Conservation (phyloP, 2,797 vertebrate species). For the Yasuhikotakia modesta region DNA sequence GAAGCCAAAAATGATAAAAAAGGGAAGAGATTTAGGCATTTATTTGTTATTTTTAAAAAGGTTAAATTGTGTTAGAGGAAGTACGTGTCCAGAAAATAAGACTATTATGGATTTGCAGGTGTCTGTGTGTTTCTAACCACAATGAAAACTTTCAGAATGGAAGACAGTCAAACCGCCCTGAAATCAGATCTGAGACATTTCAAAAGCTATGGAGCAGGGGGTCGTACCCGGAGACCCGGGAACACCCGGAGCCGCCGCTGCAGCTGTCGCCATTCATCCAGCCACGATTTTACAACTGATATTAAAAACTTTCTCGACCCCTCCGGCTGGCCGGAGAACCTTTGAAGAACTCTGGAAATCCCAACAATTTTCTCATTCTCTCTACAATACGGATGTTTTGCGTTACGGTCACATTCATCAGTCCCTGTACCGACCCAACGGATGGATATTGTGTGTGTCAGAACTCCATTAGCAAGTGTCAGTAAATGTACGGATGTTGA, state of each 20-base stretch:
- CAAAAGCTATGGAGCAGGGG: slow-evolving; percentile 21
- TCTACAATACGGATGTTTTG: neutral
- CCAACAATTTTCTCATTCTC: neutral
- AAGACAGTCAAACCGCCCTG: slow-evolving; percentile 38
- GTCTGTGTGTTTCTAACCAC: slow-evolving; percentile 11
- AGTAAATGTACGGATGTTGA: slow-evolving; percentile 40
- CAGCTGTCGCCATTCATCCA: slow-evolving; percentile 57
- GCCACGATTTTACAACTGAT: slow-evolving; percentile 43
- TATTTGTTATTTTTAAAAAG: neutral
- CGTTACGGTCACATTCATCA: neutral
- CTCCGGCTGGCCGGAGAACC: slow-evolving; percentile 15
- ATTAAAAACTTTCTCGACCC: slow-evolving; percentile 39
- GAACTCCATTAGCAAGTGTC: slow-evolving; percentile 24
- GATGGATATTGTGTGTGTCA: slow-evolving; percentile 8
- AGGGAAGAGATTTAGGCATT: neutral
- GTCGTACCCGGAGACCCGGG: too few relatives aligned
- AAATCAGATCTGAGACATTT: slow-evolving; percentile 50
- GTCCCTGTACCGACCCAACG: slow-evolving; percentile 7
- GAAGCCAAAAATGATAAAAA: neutral
- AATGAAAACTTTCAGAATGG: slow-evolving; percentile 34
- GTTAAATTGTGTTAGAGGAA: slow-evolving; percentile 12
- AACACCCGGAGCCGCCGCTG: slow-evolving; percentile 7
- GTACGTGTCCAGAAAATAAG: neutral
- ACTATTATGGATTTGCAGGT: slow-evolving; percentile 8
- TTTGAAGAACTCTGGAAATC: neutral